Evolutionary conservation across 2,888 invertebrate species (phyloP), one percentile per base, ranked within the genome.

Genomic region (Phortica magna): DNA sequence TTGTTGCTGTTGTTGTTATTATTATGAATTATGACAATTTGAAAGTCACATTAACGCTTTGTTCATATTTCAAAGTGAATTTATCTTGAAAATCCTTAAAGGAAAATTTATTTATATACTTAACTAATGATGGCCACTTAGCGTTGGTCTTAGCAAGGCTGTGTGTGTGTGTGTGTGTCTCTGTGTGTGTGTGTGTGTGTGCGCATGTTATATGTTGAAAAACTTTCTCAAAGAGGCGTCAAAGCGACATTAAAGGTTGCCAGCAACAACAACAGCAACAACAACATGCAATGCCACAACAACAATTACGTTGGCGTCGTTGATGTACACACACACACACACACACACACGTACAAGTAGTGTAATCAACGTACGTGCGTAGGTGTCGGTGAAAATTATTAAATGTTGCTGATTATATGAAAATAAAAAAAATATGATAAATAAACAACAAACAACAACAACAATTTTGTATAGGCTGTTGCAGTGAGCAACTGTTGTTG

Each of bases 71-170:
- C 77, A 81, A 64, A 39, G 79, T 12, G 61, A 17, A 80, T 79
- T 87, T 85, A 87, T 80, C 83, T 79, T 70, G 57, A 77, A 81
- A 85, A 85, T 87, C 87, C 85, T 86, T 85, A 85, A 82, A 88
- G 87, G 88, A 87, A 88, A 85, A 61, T 61, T 78, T 86, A 61
- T 61, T 78, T 86, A 87, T 89, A 88, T 88, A 85, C 87, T 85
- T 85, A 85, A 88, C 85, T 85, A 85, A 85, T 85, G 85, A 88
- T 88, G 85, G 80, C 86, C 85, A 85, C 85, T 85, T 85, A 85
- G 85, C 84, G 83, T 31, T 31, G 31, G 3, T 31, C 5, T 31
- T n/a, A n/a, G n/a, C n/a, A n/a, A n/a, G n/a, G n/a, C 31, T 31
- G 31, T 4, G 5, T 9, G 3, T 48, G 48, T 48, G 48, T 48